Percentiles rank a stretch among this genome's conserved stretches.
Evolutionary conservation across 2,797 vertebrate species (phyloP).

Genomic region (Australoheros facetus): DNA sequence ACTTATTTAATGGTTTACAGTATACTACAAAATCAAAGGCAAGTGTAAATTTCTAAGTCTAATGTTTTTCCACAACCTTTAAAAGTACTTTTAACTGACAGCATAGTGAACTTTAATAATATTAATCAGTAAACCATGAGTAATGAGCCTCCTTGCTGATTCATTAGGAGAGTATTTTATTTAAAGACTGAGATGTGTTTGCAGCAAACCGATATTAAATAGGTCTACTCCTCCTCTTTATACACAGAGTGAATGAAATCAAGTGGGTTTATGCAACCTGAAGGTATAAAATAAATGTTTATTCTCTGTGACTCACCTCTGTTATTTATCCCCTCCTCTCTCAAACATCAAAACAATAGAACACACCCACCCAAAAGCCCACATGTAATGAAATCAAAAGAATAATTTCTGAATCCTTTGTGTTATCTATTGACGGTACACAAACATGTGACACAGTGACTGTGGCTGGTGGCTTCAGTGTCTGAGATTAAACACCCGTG

Average conservation of each 20-base stretch:
- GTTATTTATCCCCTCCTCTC: slow-evolving; percentile 35
- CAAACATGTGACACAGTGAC: neutral
- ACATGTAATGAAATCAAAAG: slow-evolving; percentile 35
- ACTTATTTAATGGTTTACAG: neutral
- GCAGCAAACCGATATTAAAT: neutral
- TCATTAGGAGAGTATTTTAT: neutral
- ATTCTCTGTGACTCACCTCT: slow-evolving; percentile 53
- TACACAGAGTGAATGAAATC: slow-evolving; percentile 10
- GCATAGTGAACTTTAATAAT: neutral
- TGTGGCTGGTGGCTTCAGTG: neutral
- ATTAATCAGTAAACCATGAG: neutral
- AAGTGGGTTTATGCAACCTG: slow-evolving; percentile 1
- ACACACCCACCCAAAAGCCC: slow-evolving; percentile 37
- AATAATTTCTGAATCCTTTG: slow-evolving; percentile 20
- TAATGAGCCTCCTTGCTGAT: neutral
- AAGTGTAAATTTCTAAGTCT: neutral
- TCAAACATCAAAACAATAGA: slow-evolving; percentile 52
- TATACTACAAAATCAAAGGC: neutral
- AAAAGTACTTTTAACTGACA: neutral
- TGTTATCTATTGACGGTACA: slow-evolving; percentile 20
- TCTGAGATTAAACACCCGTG: neutral
- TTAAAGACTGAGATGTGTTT: neutral
- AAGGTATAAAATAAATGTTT: slow-evolving; percentile 12
- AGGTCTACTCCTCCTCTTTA: neutral
- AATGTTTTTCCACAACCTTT: neutral